These are phyloP conservation scores for Clarias fuscus DNA, from an alignment of 2,797 vertebrate species.

Conservation along the genomic window DNA sequence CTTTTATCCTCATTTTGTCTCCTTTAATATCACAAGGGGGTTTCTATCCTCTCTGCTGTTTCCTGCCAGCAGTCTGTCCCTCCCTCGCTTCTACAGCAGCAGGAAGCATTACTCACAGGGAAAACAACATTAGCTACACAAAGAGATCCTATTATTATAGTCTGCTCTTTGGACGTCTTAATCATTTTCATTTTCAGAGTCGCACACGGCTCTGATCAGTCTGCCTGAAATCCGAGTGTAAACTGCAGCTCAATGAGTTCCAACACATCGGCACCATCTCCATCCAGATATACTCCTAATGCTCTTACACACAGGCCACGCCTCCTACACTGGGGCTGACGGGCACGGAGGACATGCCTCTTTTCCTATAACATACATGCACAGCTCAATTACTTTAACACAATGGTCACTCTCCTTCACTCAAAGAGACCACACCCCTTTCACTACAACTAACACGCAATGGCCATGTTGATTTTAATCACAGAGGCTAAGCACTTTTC, in stretches of 20 bases:
- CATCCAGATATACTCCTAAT: neutral
- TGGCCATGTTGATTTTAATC: too few relatives aligned
- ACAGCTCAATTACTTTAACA: too few relatives aligned
- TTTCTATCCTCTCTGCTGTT: neutral
- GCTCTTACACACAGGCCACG: neutral
- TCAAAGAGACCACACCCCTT: too few relatives aligned
- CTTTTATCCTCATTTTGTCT: conserved; percentile 13
- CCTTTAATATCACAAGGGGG: neutral
- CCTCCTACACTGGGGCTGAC: neutral
- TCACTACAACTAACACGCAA: too few relatives aligned
- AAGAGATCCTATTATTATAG: too few relatives aligned
- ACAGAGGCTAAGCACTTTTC: too few relatives aligned
- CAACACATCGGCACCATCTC: neutral
- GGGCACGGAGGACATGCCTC: too few relatives aligned
- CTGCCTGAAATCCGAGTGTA: too few relatives aligned
- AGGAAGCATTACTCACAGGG: neutral
- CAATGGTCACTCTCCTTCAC: too few relatives aligned
- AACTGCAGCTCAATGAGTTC: neutral
- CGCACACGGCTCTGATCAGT: neutral
- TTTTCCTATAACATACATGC: too few relatives aligned
- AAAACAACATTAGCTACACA: neutral
- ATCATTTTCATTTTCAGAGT: neutral
- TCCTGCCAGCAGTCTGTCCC: neutral
- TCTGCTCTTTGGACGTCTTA: neutral
- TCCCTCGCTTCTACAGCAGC: neutral